These are phyloP conservation scores for Bombus superbus DNA, from an alignment of 1,140 invertebrate species.

Conservation along the genomic window DNA sequence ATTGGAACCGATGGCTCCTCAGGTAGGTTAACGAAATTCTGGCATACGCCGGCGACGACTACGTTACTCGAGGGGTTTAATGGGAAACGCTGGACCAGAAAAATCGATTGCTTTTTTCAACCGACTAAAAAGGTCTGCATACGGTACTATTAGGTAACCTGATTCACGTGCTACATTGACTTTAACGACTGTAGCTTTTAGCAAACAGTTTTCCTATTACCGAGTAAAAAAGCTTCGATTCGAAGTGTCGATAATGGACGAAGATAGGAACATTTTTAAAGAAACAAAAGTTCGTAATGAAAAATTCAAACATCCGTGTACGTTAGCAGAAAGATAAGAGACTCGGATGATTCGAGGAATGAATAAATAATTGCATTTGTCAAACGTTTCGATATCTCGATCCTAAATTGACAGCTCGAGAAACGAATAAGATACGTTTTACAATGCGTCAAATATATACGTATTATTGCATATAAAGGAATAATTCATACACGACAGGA, in stretches of 20 bases:
- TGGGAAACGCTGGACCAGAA: slow-evolving; percentile 3
- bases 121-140: background rate
- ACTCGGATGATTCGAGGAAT: too few species aligned
- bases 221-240: background rate
- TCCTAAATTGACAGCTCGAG: too few species aligned
- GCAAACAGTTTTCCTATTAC: background rate
- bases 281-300: background rate
- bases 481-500: too few species aligned
- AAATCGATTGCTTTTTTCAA: slow-evolving; percentile 13
- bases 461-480: too few species aligned
- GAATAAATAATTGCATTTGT: too few species aligned
- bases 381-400: too few species aligned
- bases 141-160: background rate
- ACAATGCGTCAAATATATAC: too few species aligned
- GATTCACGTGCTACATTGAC: background rate
- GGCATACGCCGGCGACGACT: background rate
- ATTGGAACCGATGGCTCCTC: slow-evolving; percentile 45
- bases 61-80: slow-evolving; percentile 18
- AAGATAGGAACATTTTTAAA: background rate
- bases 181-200: background rate
- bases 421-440: too few species aligned
- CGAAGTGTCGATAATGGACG: background rate
- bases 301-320: too few species aligned
- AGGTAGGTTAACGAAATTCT: slow-evolving; percentile 42
- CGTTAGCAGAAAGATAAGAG: too few species aligned